Conservation (phyloP, 2,113 vertebrate genomes). For the Martes martes region DNA sequence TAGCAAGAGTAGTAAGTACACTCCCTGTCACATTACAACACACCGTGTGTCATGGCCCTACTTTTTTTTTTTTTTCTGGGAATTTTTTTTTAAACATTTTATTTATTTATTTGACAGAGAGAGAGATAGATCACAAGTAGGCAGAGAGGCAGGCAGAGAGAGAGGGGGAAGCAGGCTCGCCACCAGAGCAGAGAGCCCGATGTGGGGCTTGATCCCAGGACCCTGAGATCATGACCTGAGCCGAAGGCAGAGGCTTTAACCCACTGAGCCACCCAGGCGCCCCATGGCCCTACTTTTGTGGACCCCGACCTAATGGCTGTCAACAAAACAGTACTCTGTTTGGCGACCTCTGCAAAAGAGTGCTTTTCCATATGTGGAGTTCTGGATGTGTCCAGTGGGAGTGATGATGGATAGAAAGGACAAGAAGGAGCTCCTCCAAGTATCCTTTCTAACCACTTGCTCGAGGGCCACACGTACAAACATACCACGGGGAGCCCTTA, state of each 20-base stretch:
- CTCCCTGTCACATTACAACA: background rate
- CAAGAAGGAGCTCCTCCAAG: background rate
- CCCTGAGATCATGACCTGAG: no score
- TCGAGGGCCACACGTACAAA: fast-evolving
- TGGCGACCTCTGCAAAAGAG: background rate
- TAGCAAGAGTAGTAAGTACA: background rate
- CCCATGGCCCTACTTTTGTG: background rate
- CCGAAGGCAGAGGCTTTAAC: no score
- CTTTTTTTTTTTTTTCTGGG: no score
- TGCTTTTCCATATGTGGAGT: background rate
- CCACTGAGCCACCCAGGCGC: no score
- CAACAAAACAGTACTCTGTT: background rate
- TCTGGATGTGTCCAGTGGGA: background rate
- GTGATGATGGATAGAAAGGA: background rate
- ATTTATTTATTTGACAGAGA: no score
- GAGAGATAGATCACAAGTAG: no score
- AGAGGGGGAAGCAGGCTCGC: no score
- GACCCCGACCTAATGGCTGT: background rate
- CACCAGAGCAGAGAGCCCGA: no score
- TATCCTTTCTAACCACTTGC: background rate
- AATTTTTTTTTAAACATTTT: no score
- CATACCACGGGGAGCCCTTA: background rate
- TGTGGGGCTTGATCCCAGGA: no score
- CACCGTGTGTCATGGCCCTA: background rate
- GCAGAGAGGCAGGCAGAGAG: no score